phyloP scores from a whole-genome alignment of 2,888 invertebrate genomes.

The Paralinhomoeus sp. region DNA sequence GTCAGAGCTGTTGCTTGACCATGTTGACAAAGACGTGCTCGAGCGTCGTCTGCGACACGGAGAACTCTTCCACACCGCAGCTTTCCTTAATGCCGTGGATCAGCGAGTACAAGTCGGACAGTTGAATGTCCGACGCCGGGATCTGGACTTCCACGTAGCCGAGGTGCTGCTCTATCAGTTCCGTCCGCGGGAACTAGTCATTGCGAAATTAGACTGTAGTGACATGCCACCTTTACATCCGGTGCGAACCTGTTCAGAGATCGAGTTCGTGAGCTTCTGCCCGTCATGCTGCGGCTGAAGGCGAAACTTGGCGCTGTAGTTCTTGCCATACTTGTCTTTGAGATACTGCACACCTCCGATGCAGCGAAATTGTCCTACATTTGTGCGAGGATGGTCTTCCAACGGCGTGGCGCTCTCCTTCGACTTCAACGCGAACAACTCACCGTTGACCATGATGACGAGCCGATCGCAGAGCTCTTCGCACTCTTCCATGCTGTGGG shows the following conservation, averaged over 20 bases:
- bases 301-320: constrained; percentile 2
- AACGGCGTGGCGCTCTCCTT: too few relatives aligned
- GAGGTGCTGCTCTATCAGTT: not conserved
- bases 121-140: not conserved
- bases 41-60: constrained; percentile 2
- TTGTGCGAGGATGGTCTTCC: too few relatives aligned
- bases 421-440: too few relatives aligned
- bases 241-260: not conserved
- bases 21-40: constrained; percentile 4
- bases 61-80: not conserved
- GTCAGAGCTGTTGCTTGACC: not conserved
- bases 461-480: constrained; percentile 6
- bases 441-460: constrained; percentile 8
- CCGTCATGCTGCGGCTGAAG: not conserved
- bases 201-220: too few relatives aligned
- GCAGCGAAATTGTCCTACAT: constrained; percentile 4
- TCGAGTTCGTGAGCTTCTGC: not conserved
- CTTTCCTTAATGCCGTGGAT: not conserved
- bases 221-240: not conserved
- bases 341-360: constrained; percentile 7
- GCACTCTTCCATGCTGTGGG: constrained; percentile 7
- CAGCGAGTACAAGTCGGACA: not conserved
- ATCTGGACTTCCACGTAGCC: not conserved
- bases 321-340: constrained; percentile 5
- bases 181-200: not conserved